Evolutionary conservation across 2,888 invertebrate genomes (phyloP).

Genomic region (Aethes cnicana): DNA sequence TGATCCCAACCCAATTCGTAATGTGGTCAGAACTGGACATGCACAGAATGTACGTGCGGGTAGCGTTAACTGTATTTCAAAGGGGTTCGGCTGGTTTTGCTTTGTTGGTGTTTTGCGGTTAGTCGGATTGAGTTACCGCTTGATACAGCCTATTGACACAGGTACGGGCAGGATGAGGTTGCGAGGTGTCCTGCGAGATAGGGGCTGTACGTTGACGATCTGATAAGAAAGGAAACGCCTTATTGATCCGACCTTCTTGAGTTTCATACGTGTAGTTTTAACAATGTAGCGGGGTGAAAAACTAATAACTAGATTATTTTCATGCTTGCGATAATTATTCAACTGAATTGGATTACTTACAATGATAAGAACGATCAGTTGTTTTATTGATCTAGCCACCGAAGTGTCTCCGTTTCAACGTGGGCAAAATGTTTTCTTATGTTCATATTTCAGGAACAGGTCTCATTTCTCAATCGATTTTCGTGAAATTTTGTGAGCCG

Average conservation of each 20-base stretch:
- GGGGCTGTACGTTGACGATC: constrained; percentile 36
- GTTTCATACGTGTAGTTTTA: neutral
- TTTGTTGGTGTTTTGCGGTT: constrained; percentile 20
- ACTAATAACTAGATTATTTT: too few relatives aligned
- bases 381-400: too few relatives aligned
- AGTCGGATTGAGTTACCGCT: constrained; percentile 38
- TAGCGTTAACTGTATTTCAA: constrained; percentile 28
- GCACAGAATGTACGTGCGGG: constrained; percentile 1
- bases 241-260: constrained; percentile 12
- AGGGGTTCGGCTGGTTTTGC: constrained; percentile 32
- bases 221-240: constrained; percentile 3
- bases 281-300: neutral
- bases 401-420: too few relatives aligned
- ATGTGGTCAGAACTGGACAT: neutral
- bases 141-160: constrained; percentile 54
- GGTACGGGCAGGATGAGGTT: constrained; percentile 43
- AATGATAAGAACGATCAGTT: too few relatives aligned
- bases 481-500: too few relatives aligned
- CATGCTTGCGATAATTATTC: too few relatives aligned
- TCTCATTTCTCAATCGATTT: too few relatives aligned
- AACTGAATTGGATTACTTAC: too few relatives aligned
- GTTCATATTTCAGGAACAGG: too few relatives aligned
- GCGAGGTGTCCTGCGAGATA: constrained; percentile 39
- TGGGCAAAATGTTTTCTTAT: too few relatives aligned
- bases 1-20: neutral